phyloP scores from a whole-genome alignment of 2,888 invertebrate genomes.

The Tiliacea aurago region DNA sequence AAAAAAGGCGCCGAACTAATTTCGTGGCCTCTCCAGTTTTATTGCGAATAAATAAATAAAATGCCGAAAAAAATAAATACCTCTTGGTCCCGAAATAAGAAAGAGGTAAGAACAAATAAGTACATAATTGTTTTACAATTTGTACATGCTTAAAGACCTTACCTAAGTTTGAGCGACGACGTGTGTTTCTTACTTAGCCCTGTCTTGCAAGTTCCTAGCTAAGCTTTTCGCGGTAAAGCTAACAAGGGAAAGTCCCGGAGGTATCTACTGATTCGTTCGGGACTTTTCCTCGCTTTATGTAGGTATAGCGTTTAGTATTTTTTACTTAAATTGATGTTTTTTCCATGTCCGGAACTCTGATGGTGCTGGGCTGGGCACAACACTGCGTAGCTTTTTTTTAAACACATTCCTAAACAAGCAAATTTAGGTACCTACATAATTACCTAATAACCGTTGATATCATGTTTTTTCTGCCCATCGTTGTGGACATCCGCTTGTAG shows the following conservation, averaged over 20 bases:
- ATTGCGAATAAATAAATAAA: constrained; percentile 4
- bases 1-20: constrained; percentile 31
- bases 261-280: not conserved
- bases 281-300: not conserved
- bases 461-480: not conserved
- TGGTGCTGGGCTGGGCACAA: not conserved
- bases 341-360: too few relatives aligned
- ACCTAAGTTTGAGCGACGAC: not conserved
- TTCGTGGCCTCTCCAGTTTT: not conserved
- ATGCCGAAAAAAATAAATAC: constrained; percentile 49
- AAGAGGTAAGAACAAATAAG: constrained; percentile 33
- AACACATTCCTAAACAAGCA: too few relatives aligned
- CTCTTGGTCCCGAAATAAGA: constrained; percentile 33
- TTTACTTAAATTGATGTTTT: not conserved
- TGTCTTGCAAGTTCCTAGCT: not conserved
- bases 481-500: not conserved
- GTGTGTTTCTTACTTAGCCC: not conserved
- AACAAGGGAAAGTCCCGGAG: not conserved
- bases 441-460: not conserved
- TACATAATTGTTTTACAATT: not conserved
- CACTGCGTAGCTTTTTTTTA: not conserved
- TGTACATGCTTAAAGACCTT: not conserved
- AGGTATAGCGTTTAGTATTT: not conserved
- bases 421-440: not conserved
- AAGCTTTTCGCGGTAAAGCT: not conserved